Evolutionary conservation across 1,140 invertebrate species (phyloP).

Genomic region (Caerostris extrusa): DNA sequence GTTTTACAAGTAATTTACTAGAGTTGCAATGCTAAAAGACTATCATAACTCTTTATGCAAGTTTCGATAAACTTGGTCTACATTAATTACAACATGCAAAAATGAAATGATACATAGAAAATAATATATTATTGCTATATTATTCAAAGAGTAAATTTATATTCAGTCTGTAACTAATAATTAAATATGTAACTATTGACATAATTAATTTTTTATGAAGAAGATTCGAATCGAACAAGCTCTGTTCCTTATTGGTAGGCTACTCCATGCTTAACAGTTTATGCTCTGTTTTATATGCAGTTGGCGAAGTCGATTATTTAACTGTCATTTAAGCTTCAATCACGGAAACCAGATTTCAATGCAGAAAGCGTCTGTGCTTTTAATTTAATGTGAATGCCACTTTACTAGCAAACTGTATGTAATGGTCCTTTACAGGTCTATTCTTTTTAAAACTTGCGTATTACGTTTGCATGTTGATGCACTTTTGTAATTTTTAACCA

Average conservation of each 20-base stretch:
- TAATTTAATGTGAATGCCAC: neutral
- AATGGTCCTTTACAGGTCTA: no score
- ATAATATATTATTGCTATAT: no score
- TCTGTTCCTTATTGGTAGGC: neutral
- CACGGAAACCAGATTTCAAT: slow-evolving; percentile 9
- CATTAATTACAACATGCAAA: neutral
- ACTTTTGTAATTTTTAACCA: no score
- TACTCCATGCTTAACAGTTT: neutral
- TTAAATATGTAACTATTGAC: neutral
- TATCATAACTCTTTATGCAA: no score
- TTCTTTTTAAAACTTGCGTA: no score
- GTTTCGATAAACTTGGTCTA: neutral
- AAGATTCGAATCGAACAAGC: no score
- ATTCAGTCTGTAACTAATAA: neutral
- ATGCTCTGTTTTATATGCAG: neutral
- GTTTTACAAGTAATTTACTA: no score
- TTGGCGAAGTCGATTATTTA: neutral
- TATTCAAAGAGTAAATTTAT: neutral
- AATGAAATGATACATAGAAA: neutral
- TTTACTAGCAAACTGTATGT: no score
- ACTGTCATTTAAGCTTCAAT: neutral
- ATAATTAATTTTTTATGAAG: neutral
- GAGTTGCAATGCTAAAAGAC: no score
- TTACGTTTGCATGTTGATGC: no score
- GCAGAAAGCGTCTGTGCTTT: neutral